Percentiles rank a stretch among this genome's conserved stretches.
Conservation (phyloP, 2,888 invertebrate genomes). For the Conistra vaccinii region DNA sequence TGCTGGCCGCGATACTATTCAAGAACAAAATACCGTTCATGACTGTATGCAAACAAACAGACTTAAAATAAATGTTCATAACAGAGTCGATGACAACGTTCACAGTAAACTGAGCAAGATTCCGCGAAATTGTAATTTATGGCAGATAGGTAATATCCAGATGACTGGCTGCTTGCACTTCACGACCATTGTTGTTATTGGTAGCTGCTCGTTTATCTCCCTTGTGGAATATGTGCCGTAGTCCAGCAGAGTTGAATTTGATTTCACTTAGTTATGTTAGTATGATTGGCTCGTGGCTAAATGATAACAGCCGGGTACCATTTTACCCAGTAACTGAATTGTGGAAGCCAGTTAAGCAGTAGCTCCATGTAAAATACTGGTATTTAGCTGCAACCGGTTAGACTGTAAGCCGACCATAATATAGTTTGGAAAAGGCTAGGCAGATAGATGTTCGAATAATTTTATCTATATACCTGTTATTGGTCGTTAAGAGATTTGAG, state of each 20-base stretch:
- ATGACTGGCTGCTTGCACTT: slow-evolving; percentile 37
- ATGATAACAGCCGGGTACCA: not conserved
- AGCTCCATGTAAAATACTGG: not conserved
- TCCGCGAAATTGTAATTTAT: slow-evolving; percentile 47
- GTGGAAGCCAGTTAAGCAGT: not conserved
- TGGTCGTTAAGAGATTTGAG: not conserved
- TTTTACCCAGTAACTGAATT: not conserved
- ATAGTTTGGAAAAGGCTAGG: not conserved
- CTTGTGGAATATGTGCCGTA: not conserved
- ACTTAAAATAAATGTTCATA: not conserved
- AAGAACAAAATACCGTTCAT: not conserved
- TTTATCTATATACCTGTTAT: too few species aligned
- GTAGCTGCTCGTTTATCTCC: not conserved
- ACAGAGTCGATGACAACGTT: slow-evolving; percentile 18
- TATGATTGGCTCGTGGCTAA: not conserved
- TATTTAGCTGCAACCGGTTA: not conserved
- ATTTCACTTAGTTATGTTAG: not conserved
- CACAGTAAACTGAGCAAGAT: slow-evolving; percentile 31
- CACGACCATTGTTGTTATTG: slow-evolving; percentile 14
- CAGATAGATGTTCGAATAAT: too few species aligned
- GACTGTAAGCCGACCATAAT: not conserved
- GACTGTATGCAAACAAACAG: not conserved
- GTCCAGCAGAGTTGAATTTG: not conserved
- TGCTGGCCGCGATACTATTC: not conserved
- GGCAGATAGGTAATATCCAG: slow-evolving; percentile 34